A percentile compares a stretch with the other conserved stretches of the same genome.
Evolutionary conservation across 1,140 invertebrate species (phyloP).

Genomic region (Scaptodrosophila lebanonensis): DNA sequence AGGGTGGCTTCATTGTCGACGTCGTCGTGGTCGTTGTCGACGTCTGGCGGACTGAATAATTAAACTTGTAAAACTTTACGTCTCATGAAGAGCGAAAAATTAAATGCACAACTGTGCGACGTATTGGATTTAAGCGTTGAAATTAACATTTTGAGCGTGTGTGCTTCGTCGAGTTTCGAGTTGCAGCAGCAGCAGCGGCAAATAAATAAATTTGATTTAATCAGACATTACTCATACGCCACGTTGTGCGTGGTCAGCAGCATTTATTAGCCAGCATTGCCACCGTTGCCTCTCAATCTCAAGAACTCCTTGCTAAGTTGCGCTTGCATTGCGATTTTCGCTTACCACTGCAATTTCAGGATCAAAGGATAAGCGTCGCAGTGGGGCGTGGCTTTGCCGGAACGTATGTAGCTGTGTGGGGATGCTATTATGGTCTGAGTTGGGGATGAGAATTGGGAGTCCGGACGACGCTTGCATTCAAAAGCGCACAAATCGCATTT

Average conservation of each 20-base stretch:
- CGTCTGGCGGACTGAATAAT: too few relatives aligned
- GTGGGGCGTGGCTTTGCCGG: conserved; percentile 3
- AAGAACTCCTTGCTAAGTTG: too few relatives aligned
- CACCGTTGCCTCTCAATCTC: conserved; percentile 12
- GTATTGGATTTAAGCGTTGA: too few relatives aligned
- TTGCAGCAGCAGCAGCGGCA: too few relatives aligned
- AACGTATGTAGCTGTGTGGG: background rate
- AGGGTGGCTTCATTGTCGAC: too few relatives aligned
- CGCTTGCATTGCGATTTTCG: too few relatives aligned
- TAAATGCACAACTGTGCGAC: too few relatives aligned
- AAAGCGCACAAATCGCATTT: conserved; percentile 74
- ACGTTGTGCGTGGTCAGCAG: conserved; percentile 34
- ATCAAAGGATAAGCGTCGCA: conserved; percentile 63
- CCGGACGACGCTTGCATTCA: conserved; percentile 63
- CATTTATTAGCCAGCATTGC: conserved; percentile 29
- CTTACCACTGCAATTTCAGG: conserved; percentile 57
- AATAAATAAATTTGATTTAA: conserved; percentile 6
- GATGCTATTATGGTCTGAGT: too few relatives aligned
- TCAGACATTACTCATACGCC: conserved; percentile 35
- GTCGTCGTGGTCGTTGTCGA: too few relatives aligned
- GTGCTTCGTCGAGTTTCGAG: too few relatives aligned
- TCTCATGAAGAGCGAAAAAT: conserved; percentile 1
- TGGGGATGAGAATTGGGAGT: background rate
- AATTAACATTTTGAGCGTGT: too few relatives aligned
- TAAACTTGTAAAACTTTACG: conserved; percentile 15